Evolutionary conservation across 2,113 vertebrate genomes (phyloP), one percentile per base, ranked within the genome.

Genomic region (Chlorocebus sabaeus): DNA sequence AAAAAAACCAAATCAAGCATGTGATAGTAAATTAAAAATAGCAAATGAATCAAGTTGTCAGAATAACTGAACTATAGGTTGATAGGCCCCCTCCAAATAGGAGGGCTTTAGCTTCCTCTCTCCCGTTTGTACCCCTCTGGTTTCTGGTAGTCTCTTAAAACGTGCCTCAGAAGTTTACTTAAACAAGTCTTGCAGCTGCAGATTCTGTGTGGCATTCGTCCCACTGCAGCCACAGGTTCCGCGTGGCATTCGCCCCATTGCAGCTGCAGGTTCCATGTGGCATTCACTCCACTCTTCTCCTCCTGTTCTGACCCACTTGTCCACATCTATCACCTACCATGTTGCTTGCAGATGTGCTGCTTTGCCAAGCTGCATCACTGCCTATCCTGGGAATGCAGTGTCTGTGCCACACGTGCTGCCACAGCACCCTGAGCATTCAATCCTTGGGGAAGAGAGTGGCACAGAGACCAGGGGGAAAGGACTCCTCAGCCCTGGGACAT

Each of bases 351-450:
- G 45, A 78, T 70, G 8, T 5, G 4, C 17, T 61, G n/a, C 22
- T 52, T 82, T 1, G 1, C 22, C 3, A 12, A 9, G 40, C 17
- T 12, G 13, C 5, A 8, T 2, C 2, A 27, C 17, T 40, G 9
- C 50, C 30, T 30, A 0, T 72, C 20, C 8, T 1, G 17, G 67
- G 52, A 52, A 48, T 6, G 17, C 18, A 14, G 85, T 14, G 25
- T 50, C 23, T 50, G 55, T 38, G 57, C 50, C 11, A 8, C 12
- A 2, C 27, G 2, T 6, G 22, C 35, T 30, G 45, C 38, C 25
- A 67, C 2, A 0, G 23, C 8, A 3, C 25, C 67, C 57, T 35
- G 11, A 76, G 52, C 6, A 6, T 43, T 61, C 4, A 16, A 13
- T 61, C 76, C 40, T 81, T 17, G n/a, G 70, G 40, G 9, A 18